These are phyloP conservation scores for Harmothoe impar DNA, from an alignment of 2,888 invertebrate species.

Conservation along the genomic window DNA sequence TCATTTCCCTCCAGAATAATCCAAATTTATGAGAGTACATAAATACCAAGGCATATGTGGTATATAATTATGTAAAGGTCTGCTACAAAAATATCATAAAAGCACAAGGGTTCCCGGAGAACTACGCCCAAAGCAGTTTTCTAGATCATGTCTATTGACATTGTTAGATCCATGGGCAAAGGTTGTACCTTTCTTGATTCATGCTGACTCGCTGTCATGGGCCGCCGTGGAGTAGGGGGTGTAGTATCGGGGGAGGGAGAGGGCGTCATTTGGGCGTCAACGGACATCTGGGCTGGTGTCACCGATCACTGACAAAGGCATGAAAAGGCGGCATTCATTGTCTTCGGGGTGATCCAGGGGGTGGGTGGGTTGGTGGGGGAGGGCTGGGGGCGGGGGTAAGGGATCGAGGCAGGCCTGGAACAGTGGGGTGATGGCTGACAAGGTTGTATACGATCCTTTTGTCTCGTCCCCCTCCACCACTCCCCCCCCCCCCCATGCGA, in stretches of 20 bases:
- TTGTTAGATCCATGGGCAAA: no score
- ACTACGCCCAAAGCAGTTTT: no score
- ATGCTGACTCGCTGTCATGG: background rate
- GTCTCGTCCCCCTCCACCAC: background rate
- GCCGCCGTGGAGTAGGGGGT: background rate
- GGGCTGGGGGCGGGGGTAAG: background rate
- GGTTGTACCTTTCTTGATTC: background rate
- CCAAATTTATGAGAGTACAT: no score
- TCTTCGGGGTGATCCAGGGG: background rate
- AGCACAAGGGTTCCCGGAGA: no score
- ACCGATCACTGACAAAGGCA: background rate
- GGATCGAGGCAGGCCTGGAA: background rate
- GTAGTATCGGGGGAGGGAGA: background rate
- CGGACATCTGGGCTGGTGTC: background rate
- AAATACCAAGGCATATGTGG: no score
- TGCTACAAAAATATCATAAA: no score
- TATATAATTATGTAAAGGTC: no score
- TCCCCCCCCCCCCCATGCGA: background rate
- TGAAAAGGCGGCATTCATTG: background rate
- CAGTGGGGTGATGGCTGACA: background rate
- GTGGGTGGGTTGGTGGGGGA: constrained; percentile 16
- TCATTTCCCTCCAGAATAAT: no score
- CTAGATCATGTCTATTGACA: no score
- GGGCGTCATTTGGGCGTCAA: background rate
- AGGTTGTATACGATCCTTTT: constrained; percentile 24